Evolutionary conservation across 2,113 vertebrate genomes (phyloP).

Genomic region (Microcebus lehilahytsara): DNA sequence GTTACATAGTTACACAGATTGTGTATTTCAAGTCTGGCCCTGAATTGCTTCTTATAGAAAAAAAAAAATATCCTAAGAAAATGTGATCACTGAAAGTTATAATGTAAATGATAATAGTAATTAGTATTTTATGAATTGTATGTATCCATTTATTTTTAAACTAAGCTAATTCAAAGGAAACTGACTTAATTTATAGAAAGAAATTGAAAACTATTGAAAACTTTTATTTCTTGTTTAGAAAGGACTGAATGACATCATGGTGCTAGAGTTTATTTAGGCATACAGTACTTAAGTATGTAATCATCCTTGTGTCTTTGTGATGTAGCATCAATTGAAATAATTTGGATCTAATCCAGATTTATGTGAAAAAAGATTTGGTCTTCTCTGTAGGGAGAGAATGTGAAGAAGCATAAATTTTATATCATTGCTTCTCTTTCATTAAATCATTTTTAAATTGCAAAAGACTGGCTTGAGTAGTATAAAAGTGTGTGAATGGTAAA

Average conservation of each 20-base stretch:
- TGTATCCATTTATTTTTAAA: neutral
- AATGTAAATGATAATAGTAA: neutral
- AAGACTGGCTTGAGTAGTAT: slow-evolving; percentile 67
- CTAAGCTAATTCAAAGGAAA: neutral
- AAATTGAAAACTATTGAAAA: neutral
- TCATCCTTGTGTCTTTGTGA: slow-evolving; percentile 71
- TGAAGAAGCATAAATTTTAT: slow-evolving; percentile 78
- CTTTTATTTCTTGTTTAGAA: slow-evolving; percentile 71
- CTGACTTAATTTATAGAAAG: neutral
- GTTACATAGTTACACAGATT: neutral
- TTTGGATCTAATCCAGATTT: slow-evolving; percentile 78
- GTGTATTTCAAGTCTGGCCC: neutral
- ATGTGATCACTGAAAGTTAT: neutral
- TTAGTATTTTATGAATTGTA: neutral
- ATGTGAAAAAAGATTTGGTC: slow-evolving; percentile 73
- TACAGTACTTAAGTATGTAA: slow-evolving; percentile 63
- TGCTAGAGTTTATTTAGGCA: slow-evolving; percentile 76
- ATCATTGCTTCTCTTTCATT: slow-evolving; percentile 68
- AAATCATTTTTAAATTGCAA: slow-evolving; percentile 72
- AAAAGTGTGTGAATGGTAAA: slow-evolving; percentile 77
- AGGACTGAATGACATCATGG: slow-evolving; percentile 50
- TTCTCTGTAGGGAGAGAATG: slow-evolving; percentile 75
- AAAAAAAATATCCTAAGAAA: slow-evolving; percentile 12
- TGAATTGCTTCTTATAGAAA: slow-evolving; percentile 40
- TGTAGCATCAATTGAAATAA: slow-evolving; percentile 76